phyloP scores from a whole-genome alignment of 2,113 vertebrate species.

The Dendrocopos noguchii region DNA sequence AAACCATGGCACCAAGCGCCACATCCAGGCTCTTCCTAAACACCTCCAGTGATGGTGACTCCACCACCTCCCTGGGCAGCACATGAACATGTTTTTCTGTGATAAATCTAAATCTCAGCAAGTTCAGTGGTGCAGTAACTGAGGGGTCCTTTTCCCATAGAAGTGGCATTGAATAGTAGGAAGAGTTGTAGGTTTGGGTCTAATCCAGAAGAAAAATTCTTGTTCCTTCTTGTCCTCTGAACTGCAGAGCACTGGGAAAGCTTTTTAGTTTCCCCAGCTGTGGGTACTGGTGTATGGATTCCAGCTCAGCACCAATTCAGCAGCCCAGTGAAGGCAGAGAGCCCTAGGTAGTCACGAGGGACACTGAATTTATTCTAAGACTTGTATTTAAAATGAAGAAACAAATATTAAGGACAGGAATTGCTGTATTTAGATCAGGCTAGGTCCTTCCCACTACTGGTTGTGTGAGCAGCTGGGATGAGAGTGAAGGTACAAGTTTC shows the following conservation, averaged over 20 bases:
- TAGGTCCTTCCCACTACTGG: not conserved
- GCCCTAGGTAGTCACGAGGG: not conserved
- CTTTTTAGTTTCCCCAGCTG: not conserved
- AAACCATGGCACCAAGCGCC: no score
- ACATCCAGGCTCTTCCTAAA: no score
- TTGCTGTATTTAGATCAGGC: not conserved
- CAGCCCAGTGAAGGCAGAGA: not conserved
- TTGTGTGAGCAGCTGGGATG: not conserved
- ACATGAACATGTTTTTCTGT: not conserved
- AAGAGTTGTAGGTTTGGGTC: not conserved
- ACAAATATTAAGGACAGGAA: not conserved
- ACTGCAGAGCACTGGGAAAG: not conserved
- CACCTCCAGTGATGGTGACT: no score
- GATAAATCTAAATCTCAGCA: rapidly evolving
- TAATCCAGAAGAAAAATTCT: not conserved
- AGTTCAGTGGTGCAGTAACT: not conserved
- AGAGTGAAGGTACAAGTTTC: not conserved
- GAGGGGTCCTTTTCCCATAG: not conserved
- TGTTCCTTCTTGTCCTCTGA: not conserved
- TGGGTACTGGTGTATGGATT: not conserved
- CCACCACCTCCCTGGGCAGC: no score
- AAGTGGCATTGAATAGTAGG: not conserved
- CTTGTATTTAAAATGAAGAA: not conserved
- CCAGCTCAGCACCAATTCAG: not conserved
- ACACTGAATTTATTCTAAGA: not conserved